Conservation (phyloP, 92 coral and sea anemone genomes). For the Montipora capitata region DNA sequence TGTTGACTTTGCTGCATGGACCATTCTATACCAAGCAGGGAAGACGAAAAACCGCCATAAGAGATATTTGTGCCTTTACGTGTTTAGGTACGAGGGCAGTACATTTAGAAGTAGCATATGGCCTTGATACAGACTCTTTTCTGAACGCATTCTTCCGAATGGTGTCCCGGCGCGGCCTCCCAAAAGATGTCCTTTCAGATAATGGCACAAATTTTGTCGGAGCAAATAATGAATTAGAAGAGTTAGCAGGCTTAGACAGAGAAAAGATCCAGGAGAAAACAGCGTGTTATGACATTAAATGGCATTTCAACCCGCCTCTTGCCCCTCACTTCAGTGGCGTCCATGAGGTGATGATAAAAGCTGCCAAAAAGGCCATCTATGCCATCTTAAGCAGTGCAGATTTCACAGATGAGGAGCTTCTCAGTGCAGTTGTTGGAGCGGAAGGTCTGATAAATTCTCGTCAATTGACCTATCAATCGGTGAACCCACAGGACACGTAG, state of each 20-base stretch:
- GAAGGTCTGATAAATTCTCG: slow-evolving; percentile 69
- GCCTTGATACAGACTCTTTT: slow-evolving; percentile 50
- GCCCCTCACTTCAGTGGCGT: slow-evolving; percentile 46
- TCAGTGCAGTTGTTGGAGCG: slow-evolving; percentile 64
- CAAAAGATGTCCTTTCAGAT: slow-evolving; percentile 48
- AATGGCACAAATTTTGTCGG: slow-evolving; percentile 65
- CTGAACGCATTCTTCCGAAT: slow-evolving; percentile 58
- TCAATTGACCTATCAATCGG: slow-evolving; percentile 66
- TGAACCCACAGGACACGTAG: slow-evolving; percentile 52
- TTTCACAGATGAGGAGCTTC: slow-evolving; percentile 66
- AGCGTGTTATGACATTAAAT: slow-evolving; percentile 33
- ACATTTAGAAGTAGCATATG: slow-evolving; percentile 57
- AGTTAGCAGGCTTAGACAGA: slow-evolving; percentile 25
- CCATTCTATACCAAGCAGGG: slow-evolving; percentile 67
- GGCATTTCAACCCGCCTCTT: slow-evolving; percentile 56
- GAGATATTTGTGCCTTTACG: no score
- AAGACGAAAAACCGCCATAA: slow-evolving; percentile 45
- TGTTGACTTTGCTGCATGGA: slow-evolving; percentile 60
- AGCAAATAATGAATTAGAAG: slow-evolving; percentile 44
- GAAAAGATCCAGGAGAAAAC: slow-evolving; percentile 34
- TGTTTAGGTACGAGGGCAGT: slow-evolving; percentile 57
- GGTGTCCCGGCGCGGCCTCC: slow-evolving; percentile 45
- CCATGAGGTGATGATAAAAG: slow-evolving; percentile 37
- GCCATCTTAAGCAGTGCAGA: slow-evolving; percentile 54
- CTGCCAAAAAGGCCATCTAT: slow-evolving; percentile 43